Percentiles rank a stretch among this genome's conserved stretches.
phyloP scores from a whole-genome alignment of 2,797 vertebrate genomes.

The Leucoraja ocellata region DNA sequence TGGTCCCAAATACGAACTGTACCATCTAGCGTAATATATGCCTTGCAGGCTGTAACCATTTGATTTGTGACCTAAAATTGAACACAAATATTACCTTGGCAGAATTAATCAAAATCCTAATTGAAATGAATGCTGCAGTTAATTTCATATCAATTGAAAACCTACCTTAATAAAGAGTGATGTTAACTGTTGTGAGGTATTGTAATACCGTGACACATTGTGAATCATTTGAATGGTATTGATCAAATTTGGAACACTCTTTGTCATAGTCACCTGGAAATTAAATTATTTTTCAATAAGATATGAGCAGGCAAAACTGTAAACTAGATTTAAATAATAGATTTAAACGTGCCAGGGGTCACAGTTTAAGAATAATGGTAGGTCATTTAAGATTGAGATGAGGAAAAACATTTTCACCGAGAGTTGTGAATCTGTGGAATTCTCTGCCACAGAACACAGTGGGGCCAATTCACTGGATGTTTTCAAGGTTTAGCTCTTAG shows the following conservation, averaged over 20 bases:
- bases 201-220: slow-evolving; percentile 64
- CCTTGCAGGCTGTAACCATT: slow-evolving; percentile 69
- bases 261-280: slow-evolving; percentile 65
- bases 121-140: neutral
- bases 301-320: neutral
- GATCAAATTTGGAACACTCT: slow-evolving; percentile 64
- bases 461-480: too few species aligned
- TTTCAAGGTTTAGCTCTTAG: too few species aligned
- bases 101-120: slow-evolving; percentile 39
- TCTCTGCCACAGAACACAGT: too few species aligned
- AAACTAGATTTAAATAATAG: neutral
- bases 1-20: slow-evolving; percentile 67
- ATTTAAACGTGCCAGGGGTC: neutral
- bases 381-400: too few species aligned
- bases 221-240: slow-evolving; percentile 67
- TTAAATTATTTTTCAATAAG: slow-evolving; percentile 33
- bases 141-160: slow-evolving; percentile 18
- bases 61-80: slow-evolving; percentile 69
- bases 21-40: slow-evolving; percentile 68
- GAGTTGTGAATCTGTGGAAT: too few species aligned
- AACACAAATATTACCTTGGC: neutral
- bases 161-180: slow-evolving; percentile 68
- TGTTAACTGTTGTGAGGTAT: slow-evolving; percentile 67
- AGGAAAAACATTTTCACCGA: too few species aligned
- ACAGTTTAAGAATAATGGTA: too few species aligned